Evolutionary conservation across 2,888 invertebrate genomes (phyloP).

Genomic region (Dryomyza anilis): DNA sequence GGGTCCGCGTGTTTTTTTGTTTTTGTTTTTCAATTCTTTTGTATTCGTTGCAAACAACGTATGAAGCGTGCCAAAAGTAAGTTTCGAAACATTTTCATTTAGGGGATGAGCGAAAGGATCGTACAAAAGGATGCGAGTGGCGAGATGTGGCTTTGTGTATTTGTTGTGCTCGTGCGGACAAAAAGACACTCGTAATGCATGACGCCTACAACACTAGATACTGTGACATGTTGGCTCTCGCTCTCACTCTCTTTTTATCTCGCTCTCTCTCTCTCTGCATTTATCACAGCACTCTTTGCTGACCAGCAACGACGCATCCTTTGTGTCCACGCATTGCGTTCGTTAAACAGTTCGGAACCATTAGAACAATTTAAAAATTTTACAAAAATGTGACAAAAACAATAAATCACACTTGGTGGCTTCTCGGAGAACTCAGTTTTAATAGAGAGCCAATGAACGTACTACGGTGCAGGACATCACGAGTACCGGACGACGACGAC

Average conservation of each 20-base stretch:
- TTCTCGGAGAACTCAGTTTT: no score
- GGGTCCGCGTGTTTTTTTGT: no score
- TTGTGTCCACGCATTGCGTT: no score
- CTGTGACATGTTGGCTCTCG: not conserved
- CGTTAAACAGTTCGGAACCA: slow-evolving; percentile 22
- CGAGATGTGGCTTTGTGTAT: not conserved
- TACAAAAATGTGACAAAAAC: not conserved
- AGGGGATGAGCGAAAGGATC: no score
- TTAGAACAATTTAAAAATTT: slow-evolving; percentile 18
- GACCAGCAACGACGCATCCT: no score
- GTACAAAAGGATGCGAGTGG: no score
- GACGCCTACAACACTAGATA: slow-evolving; percentile 25
- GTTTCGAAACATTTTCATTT: not conserved
- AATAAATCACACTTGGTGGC: slow-evolving; percentile 23
- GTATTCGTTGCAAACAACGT: no score
- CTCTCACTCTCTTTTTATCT: slow-evolving; percentile 2
- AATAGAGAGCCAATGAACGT: no score
- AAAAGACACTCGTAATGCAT: not conserved
- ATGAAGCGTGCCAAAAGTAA: slow-evolving; percentile 37
- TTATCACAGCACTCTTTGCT: no score
- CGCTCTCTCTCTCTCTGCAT: not conserved
- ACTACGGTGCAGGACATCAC: no score
- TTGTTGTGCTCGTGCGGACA: no score
- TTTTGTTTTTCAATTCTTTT: no score
- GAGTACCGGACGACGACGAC: not conserved